phyloP scores from a whole-genome alignment of 2,113 vertebrate genomes.

The Sturnira hondurensis region DNA sequence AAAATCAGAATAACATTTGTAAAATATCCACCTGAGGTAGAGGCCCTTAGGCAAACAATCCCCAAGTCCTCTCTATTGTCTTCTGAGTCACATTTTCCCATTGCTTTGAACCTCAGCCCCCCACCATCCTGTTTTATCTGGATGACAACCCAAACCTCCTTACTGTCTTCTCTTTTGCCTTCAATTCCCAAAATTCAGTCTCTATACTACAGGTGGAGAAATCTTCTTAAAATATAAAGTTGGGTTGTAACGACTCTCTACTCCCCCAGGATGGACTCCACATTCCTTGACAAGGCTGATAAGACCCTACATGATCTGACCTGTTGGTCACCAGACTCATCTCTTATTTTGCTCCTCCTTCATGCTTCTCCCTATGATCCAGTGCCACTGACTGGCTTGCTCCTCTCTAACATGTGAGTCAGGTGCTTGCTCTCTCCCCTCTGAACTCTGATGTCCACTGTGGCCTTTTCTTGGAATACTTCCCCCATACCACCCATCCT shows the following conservation, averaged over 20 bases:
- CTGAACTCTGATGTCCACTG: not conserved
- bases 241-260: not conserved
- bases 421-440: not conserved
- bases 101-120: not conserved
- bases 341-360: not conserved
- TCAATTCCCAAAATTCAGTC: not conserved
- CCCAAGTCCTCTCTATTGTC: not conserved
- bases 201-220: not conserved
- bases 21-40: not conserved
- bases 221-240: not conserved
- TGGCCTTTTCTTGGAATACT: not conserved
- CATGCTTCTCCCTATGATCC: not conserved
- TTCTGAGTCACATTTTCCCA: not conserved
- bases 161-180: not conserved
- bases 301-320: not conserved
- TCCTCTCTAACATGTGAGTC: not conserved
- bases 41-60: not conserved
- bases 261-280: not conserved
- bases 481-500: not conserved
- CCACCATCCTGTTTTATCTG: not conserved
- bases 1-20: not conserved
- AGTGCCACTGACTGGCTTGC: not conserved
- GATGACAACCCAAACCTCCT: not conserved
- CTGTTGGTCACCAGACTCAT: not conserved
- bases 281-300: not conserved